Conservation (phyloP, 2,113 vertebrate genomes). For the Aramus guarauna region DNA sequence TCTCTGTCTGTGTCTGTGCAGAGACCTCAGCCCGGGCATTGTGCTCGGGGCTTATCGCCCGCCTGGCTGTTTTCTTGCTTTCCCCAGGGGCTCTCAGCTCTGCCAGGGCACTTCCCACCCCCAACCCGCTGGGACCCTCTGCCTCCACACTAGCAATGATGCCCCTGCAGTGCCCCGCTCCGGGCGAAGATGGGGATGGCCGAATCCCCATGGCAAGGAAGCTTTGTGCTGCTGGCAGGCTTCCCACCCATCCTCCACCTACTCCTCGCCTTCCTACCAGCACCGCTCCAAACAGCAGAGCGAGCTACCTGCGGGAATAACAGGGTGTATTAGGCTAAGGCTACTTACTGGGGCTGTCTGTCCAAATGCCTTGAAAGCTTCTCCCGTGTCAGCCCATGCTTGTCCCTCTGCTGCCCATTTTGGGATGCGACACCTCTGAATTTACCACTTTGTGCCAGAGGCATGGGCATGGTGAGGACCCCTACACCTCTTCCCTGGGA, state of each 20-base stretch:
- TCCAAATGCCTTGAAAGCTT: neutral
- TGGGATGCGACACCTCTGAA: neutral
- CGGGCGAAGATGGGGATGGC: neutral
- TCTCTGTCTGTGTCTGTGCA: neutral
- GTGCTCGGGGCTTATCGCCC: neutral
- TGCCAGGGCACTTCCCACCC: neutral
- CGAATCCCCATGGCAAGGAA: neutral
- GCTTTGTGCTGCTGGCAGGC: neutral
- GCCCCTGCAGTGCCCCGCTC: neutral
- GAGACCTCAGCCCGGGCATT: neutral
- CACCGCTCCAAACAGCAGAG: neutral
- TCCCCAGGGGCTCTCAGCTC: neutral
- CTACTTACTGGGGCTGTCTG: neutral
- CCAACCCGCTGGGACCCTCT: neutral
- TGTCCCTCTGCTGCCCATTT: neutral
- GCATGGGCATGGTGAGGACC: fast-evolving
- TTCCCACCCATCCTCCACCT: neutral
- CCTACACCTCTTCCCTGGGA: neutral
- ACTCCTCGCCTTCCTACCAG: neutral
- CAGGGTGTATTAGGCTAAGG: neutral
- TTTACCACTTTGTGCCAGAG: neutral
- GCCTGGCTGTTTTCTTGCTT: neutral
- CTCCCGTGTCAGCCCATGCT: neutral
- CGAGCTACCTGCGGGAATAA: neutral
- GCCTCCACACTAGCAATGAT: neutral